Evolutionary conservation across 2,113 vertebrate genomes (phyloP).

Genomic region (Perca flavescens): DNA sequence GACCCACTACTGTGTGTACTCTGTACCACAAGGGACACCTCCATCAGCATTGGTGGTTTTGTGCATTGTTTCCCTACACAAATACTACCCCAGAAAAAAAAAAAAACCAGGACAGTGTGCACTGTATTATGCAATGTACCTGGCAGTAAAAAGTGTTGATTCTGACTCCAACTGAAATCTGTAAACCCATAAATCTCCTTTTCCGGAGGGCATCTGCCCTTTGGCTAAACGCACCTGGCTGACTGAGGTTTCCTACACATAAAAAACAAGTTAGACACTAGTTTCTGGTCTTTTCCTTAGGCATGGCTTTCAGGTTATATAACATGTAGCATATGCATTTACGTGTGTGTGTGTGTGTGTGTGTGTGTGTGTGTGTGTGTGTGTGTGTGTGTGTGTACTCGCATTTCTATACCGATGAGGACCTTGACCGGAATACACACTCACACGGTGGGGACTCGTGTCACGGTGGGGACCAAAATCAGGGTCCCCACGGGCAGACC

Average conservation of each 20-base stretch:
- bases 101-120: not conserved
- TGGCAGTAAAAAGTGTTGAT: slow-evolving; percentile 25
- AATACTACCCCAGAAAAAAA: not conserved
- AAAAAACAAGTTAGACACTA: not conserved
- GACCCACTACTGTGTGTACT: not conserved
- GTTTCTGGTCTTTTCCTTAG: not conserved
- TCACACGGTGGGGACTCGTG: too few species aligned
- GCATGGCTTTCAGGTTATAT: slow-evolving; percentile 5
- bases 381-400: slow-evolving; percentile 5
- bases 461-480: too few species aligned
- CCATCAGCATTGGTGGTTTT: not conserved
- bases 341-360: not conserved
- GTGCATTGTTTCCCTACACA: slow-evolving; percentile 28
- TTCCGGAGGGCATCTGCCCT: slow-evolving; percentile 58
- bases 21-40: not conserved
- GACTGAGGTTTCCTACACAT: slow-evolving; percentile 17
- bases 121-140: not conserved
- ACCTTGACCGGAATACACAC: too few species aligned
- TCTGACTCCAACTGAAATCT: slow-evolving; percentile 42
- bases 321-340: slow-evolving; percentile 26
- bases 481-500: too few species aligned
- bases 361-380: not conserved
- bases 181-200: slow-evolving; percentile 47
- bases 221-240: slow-evolving; percentile 44
- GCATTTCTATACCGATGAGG: too few species aligned